phyloP scores from a whole-genome alignment of 1,140 invertebrate species.

The Nebria ingens region DNA sequence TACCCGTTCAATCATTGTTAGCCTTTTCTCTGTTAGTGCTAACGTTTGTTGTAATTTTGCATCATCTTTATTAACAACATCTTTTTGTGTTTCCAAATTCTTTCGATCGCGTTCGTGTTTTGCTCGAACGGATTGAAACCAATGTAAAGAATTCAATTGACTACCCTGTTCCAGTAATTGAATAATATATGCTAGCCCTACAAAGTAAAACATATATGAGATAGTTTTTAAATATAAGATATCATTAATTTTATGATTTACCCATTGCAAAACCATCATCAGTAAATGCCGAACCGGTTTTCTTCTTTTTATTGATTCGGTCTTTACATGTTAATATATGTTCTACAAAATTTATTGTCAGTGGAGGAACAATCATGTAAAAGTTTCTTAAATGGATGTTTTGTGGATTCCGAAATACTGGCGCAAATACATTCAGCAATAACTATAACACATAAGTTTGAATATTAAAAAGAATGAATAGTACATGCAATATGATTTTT shows the following conservation, averaged over 20 bases:
- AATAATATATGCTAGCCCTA: conserved; percentile 54
- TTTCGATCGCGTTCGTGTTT: conserved; percentile 57
- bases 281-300: conserved; percentile 78
- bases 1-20: conserved; percentile 66
- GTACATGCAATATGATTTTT: too few relatives aligned
- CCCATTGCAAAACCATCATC: conserved; percentile 99
- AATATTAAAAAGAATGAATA: too few relatives aligned
- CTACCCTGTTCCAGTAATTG: conserved; percentile 57
- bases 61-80: conserved; percentile 43
- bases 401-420: conserved; percentile 74
- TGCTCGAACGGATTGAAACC: conserved; percentile 83
- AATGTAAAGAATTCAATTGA: conserved; percentile 89
- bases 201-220: conserved; percentile 13
- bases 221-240: conserved; percentile 5
- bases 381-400: conserved; percentile 91
- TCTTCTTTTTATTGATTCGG: conserved; percentile 80
- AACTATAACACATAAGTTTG: conserved; percentile 46
- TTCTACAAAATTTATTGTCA: conserved; percentile 93
- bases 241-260: conserved; percentile 26
- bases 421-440: conserved; percentile 84
- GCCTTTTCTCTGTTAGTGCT: conserved; percentile 79
- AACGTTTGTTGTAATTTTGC: conserved; percentile 88
- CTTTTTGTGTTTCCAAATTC: conserved; percentile 41
- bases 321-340: conserved; percentile 88
- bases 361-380: conserved; percentile 84